Percentiles rank a stretch among this genome's conserved stretches.
Conservation (phyloP, 2,797 vertebrate genomes). For the Bradypus variegatus region DNA sequence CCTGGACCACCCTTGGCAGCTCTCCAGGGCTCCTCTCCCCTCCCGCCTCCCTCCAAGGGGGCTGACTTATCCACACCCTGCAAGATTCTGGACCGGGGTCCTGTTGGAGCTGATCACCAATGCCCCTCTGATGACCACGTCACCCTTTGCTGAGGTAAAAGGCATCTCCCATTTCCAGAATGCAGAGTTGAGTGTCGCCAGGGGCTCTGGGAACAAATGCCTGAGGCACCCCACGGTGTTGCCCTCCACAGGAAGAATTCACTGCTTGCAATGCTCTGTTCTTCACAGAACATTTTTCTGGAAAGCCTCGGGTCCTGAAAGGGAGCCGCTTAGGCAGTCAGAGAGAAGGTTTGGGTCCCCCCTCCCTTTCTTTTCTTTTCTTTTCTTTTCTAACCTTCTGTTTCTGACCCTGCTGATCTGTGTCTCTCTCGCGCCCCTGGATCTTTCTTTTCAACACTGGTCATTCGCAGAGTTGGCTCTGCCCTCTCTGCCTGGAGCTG, state of each 20-base stretch:
- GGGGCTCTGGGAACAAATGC: neutral
- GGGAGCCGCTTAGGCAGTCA: slow-evolving; percentile 36
- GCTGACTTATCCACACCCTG: neutral
- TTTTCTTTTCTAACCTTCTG: slow-evolving; percentile 62
- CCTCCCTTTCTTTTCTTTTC: neutral
- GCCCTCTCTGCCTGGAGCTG: slow-evolving; percentile 65
- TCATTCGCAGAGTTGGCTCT: slow-evolving; percentile 71
- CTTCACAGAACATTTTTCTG: slow-evolving; percentile 20
- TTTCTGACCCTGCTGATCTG: slow-evolving; percentile 53
- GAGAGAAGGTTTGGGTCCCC: slow-evolving; percentile 14
- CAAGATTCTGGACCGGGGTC: neutral
- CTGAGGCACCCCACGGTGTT: neutral
- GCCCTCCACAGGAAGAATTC: neutral
- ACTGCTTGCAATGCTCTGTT: neutral
- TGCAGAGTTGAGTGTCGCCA: neutral
- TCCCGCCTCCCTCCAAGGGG: neutral
- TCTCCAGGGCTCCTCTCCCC: neutral
- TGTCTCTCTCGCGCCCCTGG: slow-evolving; percentile 54
- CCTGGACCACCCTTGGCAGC: neutral
- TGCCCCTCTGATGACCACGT: accelerated
- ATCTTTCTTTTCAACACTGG: slow-evolving; percentile 73
- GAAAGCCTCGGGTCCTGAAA: slow-evolving; percentile 38
- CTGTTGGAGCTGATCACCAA: neutral
- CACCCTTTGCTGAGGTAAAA: neutral
- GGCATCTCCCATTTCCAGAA: neutral